Evolutionary conservation across 2,113 vertebrate genomes (phyloP).

Genomic region (Ptilorrhoa leucosticta): DNA sequence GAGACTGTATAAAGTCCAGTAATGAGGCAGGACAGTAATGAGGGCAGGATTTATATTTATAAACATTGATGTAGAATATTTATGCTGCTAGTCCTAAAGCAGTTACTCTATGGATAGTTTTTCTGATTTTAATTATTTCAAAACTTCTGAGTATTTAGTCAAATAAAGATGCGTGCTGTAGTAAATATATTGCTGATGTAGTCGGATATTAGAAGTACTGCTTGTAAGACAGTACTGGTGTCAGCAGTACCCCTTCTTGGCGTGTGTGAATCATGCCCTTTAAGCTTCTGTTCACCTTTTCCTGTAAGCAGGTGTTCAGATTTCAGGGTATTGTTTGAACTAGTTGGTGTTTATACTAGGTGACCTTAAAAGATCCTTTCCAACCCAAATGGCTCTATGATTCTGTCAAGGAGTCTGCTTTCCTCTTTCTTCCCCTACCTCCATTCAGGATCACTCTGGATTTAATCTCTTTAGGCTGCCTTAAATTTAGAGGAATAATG

Average conservation of each 20-base stretch:
- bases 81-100: not conserved
- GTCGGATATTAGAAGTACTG: not conserved
- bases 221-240: not conserved
- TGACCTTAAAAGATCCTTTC: not conserved
- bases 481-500: not conserved
- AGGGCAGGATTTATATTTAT: not conserved
- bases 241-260: not conserved
- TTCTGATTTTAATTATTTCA: not conserved
- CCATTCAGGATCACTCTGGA: not conserved
- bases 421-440: not conserved
- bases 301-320: not conserved
- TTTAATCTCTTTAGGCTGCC: not conserved
- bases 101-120: not conserved
- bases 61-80: not conserved
- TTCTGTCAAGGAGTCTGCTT: not conserved
- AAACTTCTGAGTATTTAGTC: not conserved
- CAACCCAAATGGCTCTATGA: not conserved
- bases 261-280: accelerated
- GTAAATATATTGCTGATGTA: not conserved
- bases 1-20: not conserved
- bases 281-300: not conserved
- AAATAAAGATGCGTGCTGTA: not conserved
- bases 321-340: not conserved
- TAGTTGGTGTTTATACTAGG: not conserved
- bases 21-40: not conserved